Evolutionary conservation across 2,113 vertebrate genomes (phyloP), one percentile per base, ranked within the genome.

Genomic region (Myotis yumanensis): DNA sequence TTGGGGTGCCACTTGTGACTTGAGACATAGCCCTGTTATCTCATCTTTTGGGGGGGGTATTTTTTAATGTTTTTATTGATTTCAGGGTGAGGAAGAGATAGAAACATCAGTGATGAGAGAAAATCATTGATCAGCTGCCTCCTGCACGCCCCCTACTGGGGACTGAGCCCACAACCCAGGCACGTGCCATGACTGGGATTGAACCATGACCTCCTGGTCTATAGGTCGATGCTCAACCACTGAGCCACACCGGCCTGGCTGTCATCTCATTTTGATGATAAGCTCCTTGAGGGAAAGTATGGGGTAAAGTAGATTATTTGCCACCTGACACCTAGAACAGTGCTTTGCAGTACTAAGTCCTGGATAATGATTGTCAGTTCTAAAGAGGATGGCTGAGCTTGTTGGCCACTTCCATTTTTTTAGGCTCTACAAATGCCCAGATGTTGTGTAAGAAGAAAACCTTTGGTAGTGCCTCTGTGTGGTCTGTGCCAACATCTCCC

Each of bases 251-350:
- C 17, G 3, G 32, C 32, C 66, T 18, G 15, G 66, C 32, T 66
- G 28, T 30, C 37, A 86, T 72, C 25, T 77, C 35, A 75, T 51
- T 12, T 82, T 48, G 40, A 72, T 5, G 28, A n/a, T 85, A 30
- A 93, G 18, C 23, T 71, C 25, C 72, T 81, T 40, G 40, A 62
- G 46, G 68, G 32, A 25, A n/a, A n/a, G 15, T 7, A 3, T 9
- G 40, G 46, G 30, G 20, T 35, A 46, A 77, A 79, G 59, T 11
- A 51, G 12, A 12, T 15, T 72, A 82, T 62, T 66, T 83, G 18
- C 15, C 30, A 10, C 5, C 17, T 4, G 57, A 16, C 3, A 3
- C 2, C 4, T 5, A 37, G 12, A 23, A 17, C 1, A 14, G 40
- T 23, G 40, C 18, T 89, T 25, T 77, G 66, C 1, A 28, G 7